Percentiles rank a stretch among this genome's conserved stretches.
Conservation (phyloP, 2,888 invertebrate genomes). For the Drepanosiphum platanoidis region DNA sequence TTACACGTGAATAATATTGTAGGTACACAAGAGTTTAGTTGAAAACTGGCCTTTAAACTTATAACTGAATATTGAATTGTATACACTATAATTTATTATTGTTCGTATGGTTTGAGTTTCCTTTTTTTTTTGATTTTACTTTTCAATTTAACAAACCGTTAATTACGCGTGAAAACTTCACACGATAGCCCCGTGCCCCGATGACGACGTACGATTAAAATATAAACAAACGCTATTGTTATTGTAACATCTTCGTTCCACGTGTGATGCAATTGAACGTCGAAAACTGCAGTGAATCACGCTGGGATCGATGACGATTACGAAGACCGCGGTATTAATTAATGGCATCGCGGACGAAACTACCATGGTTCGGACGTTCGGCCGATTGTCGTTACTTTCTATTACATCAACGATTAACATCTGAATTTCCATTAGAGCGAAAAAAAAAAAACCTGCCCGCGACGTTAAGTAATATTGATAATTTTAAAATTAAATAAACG, state of each 20-base stretch:
- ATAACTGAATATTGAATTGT: too few relatives aligned
- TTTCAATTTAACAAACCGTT: too few relatives aligned
- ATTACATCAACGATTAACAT: conserved; percentile 25
- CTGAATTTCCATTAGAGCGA: neutral
- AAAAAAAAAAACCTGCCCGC: neutral
- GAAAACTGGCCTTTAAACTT: too few relatives aligned
- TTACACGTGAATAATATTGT: neutral
- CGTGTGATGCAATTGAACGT: neutral
- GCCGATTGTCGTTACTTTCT: conserved; percentile 26
- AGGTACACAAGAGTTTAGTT: neutral
- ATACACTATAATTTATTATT: too few relatives aligned
- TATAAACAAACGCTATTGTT: neutral
- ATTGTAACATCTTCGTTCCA: neutral
- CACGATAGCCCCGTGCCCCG: too few relatives aligned
- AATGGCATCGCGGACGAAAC: neutral
- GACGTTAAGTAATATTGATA: conserved; percentile 26
- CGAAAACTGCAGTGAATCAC: neutral
- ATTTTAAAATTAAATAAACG: conserved; percentile 25
- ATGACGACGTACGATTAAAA: neutral
- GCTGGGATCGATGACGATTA: neutral
- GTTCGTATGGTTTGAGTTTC: too few relatives aligned
- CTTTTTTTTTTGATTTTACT: too few relatives aligned
- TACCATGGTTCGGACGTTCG: neutral
- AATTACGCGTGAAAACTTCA: too few relatives aligned
- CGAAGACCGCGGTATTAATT: neutral